Evolutionary conservation across 2,888 invertebrate genomes (phyloP), one percentile per base, ranked within the genome.

Genomic region (Helicoverpa assulta): DNA sequence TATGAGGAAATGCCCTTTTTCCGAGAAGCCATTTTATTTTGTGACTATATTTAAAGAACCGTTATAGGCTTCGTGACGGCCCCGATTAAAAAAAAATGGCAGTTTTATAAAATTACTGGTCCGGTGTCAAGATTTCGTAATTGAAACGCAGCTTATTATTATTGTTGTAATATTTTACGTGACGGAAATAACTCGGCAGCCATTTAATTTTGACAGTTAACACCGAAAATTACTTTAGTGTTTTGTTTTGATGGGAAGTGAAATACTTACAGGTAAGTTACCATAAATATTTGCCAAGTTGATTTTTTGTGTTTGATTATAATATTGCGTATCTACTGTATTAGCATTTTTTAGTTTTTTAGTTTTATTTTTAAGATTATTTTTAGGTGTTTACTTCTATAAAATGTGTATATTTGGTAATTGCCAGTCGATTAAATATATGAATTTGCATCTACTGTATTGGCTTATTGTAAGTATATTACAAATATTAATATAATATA

Each of bases 131-230:
- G 73, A 81, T 83, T 72, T 67, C 51, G 81, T 83, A 81, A 82
- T 82, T 83, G 81, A 82, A 82, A 82, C 76, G 56, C 71, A 81
- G 73, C 73, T 66, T 78, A 62, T 71, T 80, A 70, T 83, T 76
- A 83, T 47, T 55, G 57, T 58, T 26, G 56, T 78, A 73, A 81
- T 82, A 80, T 82, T 78, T 83, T 60, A 76, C 66, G 43, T 12
- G 54, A 50, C 76, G 73, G 78, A 76, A 80, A 71, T 51, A 43
- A 47, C 68, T 62, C 52, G 59, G 72, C 65, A 69, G 76, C 70
- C 66, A 65, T 80, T 76, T 53, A 63, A 71, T 72, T 73, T 72
- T 60, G 74, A 67, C 56, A 69, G 53, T 58, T 76, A 64, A 69
- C 66, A 57, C 52, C 43, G 55, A 79, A 62, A 59, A 61, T 54